Evolutionary conservation across 2,888 invertebrate species (phyloP).

Genomic region (Ditylenchus weischeri): DNA sequence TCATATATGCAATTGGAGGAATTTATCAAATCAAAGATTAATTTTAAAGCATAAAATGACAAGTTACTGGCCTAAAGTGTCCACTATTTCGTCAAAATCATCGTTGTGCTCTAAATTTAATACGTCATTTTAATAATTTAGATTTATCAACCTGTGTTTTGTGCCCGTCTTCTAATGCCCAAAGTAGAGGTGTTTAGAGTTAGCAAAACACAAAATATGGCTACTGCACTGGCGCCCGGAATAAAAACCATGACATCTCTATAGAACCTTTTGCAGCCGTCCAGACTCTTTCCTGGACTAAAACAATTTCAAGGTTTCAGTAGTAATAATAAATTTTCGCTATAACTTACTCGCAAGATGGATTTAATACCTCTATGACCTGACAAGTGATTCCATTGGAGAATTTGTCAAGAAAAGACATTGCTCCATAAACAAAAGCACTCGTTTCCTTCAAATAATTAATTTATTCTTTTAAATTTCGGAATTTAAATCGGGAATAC

Average conservation of each 20-base stretch:
- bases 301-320: slow-evolving; percentile 26
- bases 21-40: too few relatives aligned
- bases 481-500: slow-evolving; percentile 52
- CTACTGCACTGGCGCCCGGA: slow-evolving; percentile 47
- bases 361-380: slow-evolving; percentile 76
- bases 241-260: slow-evolving; percentile 49
- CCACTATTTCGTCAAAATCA: too few relatives aligned
- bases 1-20: too few relatives aligned
- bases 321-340: slow-evolving; percentile 13
- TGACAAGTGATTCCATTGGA: slow-evolving; percentile 83
- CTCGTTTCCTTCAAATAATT: slow-evolving; percentile 69
- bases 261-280: slow-evolving; percentile 45
- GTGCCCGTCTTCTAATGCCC: neutral
- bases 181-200: slow-evolving; percentile 1
- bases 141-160: neutral
- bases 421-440: slow-evolving; percentile 85
- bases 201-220: slow-evolving; percentile 43
- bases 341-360: slow-evolving; percentile 56
- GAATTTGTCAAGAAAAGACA: slow-evolving; percentile 87
- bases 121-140: neutral
- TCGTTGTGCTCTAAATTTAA: neutral
- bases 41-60: too few relatives aligned
- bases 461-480: slow-evolving; percentile 1
- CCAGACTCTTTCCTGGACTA: slow-evolving; percentile 24
- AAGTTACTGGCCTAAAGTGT: too few relatives aligned